Percentiles rank a stretch among this genome's conserved stretches.
phyloP scores from a whole-genome alignment of 2,888 invertebrate genomes.

The Emmelina monodactyla region DNA sequence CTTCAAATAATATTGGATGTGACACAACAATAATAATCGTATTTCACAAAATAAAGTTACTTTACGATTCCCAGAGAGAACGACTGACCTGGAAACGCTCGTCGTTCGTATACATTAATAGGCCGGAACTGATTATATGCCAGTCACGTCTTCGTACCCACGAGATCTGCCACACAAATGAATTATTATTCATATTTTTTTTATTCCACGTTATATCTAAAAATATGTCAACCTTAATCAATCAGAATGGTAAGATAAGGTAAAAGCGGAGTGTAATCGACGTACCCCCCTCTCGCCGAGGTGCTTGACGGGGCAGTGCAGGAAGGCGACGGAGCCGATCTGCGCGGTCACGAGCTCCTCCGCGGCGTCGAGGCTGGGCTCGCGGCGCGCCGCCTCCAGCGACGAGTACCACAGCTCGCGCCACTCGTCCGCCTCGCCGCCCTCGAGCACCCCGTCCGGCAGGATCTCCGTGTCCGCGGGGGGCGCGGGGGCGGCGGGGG shows the following conservation, averaged over 20 bases:
- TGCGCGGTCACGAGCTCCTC: constrained; percentile 79
- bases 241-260: no score
- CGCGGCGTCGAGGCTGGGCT: constrained; percentile 73
- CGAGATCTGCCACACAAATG: constrained; percentile 78
- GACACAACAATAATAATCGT: no score
- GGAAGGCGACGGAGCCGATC: constrained; percentile 79
- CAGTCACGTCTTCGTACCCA: constrained; percentile 93
- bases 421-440: constrained; percentile 49
- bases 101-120: constrained; percentile 91
- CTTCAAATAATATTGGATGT: no score
- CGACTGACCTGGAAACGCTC: constrained; percentile 73
- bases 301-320: constrained; percentile 81
- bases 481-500: not conserved
- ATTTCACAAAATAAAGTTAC: no score
- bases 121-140: constrained; percentile 91
- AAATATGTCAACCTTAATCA: no score
- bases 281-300: constrained; percentile 76
- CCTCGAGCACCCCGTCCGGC: constrained; percentile 19
- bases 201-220: no score
- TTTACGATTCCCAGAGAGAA: no score
- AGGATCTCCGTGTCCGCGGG: not conserved
- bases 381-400: constrained; percentile 45
- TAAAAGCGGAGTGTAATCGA: constrained; percentile 5
- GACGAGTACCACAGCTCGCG: constrained; percentile 69
- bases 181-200: no score